phyloP scores from a whole-genome alignment of 2,113 vertebrate species.

The Melanocharis versteri region DNA sequence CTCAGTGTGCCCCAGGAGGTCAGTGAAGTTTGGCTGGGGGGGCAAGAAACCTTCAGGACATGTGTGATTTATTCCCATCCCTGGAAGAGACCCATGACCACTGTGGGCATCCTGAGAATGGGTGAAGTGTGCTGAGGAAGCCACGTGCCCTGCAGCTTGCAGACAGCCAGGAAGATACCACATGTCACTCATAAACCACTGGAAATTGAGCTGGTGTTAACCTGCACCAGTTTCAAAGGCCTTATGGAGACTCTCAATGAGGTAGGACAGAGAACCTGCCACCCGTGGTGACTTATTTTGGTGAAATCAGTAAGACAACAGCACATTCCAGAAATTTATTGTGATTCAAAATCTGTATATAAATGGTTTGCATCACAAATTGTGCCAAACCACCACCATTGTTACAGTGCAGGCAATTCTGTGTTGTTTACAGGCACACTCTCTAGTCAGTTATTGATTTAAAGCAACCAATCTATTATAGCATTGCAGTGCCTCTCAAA shows the following conservation, averaged over 20 bases:
- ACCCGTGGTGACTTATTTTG: neutral
- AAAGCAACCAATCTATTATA: neutral
- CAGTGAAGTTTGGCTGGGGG: neutral
- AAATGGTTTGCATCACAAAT: neutral
- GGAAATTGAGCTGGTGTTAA: neutral
- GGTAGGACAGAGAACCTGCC: neutral
- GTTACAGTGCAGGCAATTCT: neutral
- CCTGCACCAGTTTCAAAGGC: neutral
- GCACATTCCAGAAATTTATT: neutral
- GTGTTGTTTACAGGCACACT: neutral
- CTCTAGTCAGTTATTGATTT: neutral
- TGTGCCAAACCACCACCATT: neutral
- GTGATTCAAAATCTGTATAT: neutral
- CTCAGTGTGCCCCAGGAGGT: neutral
- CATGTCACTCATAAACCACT: neutral
- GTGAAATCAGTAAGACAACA: neutral
- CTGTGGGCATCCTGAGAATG: fast-evolving
- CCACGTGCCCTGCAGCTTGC: fast-evolving
- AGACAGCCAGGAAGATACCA: neutral
- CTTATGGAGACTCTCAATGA: fast-evolving
- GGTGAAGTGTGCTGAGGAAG: neutral
- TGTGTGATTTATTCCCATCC: fast-evolving
- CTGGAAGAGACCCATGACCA: fast-evolving
- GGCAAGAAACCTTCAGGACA: too few relatives aligned
- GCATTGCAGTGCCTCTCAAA: neutral